Evolutionary conservation across 1,140 invertebrate species (phyloP).

Genomic region (Drosophila sulfurigaster): DNA sequence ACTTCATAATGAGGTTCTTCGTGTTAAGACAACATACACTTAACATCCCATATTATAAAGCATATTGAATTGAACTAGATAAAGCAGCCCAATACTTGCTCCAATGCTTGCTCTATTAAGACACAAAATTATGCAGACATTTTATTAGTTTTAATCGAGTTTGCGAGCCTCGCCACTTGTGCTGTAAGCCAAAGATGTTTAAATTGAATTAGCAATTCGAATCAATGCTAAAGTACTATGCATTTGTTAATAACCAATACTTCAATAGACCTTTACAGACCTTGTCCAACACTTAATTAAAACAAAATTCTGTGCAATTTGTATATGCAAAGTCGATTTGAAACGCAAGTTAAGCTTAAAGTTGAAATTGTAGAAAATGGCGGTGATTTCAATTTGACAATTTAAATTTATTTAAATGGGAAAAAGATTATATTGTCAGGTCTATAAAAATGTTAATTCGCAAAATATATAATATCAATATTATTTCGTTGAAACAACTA

Average conservation of each 20-base stretch:
- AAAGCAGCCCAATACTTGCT: neutral
- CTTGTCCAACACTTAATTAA: conserved; percentile 40
- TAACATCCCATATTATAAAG: conserved; percentile 15
- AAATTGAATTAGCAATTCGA: conserved; percentile 57
- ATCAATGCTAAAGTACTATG: conserved; percentile 24
- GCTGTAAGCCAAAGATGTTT: neutral
- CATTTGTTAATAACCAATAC: conserved; percentile 54
- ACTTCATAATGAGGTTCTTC: conserved; percentile 30
- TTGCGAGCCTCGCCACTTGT: conserved; percentile 13
- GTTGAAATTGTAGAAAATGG: neutral
- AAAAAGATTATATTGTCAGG: no score
- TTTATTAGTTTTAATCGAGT: conserved; percentile 26
- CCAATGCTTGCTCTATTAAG: neutral
- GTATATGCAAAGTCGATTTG: conserved; percentile 58
- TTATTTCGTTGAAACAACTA: no score
- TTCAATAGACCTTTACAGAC: conserved; percentile 20
- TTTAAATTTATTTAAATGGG: no score
- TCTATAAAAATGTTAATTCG: no score
- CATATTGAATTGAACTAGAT: conserved; percentile 3
- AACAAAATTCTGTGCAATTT: conserved; percentile 11
- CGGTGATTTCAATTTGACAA: neutral
- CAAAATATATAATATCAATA: no score
- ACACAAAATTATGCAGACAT: conserved; percentile 27
- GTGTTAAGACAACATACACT: conserved; percentile 31
- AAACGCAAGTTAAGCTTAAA: neutral